Conservation (phyloP, 2,888 invertebrate genomes). For the Drosophila testacea region DNA sequence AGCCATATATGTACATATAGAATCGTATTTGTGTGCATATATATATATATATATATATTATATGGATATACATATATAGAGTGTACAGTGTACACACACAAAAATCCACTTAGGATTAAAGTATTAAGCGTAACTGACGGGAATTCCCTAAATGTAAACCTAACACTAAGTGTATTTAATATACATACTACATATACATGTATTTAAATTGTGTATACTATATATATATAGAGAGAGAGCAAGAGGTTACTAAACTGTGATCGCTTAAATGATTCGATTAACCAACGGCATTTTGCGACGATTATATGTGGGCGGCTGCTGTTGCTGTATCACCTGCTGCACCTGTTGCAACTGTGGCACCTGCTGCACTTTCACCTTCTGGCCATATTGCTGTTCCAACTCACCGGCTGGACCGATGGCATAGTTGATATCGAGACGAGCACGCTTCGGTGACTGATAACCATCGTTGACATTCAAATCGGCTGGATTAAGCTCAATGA, state of each 20-base stretch:
- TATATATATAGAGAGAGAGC: constrained; percentile 8
- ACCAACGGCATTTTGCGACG: constrained; percentile 88
- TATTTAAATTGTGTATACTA: constrained; percentile 12
- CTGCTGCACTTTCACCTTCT: constrained; percentile 74
- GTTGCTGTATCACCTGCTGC: constrained; percentile 56
- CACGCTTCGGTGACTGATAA: constrained; percentile 82
- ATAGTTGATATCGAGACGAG: constrained; percentile 84
- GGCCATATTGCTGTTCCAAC: constrained; percentile 79
- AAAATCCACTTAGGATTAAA: constrained; percentile 41
- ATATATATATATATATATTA: background rate
- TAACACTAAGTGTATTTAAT: constrained; percentile 54
- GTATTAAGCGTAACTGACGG: constrained; percentile 61
- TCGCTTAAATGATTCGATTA: constrained; percentile 85
- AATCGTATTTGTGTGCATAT: background rate
- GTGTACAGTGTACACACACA: constrained; percentile 41
- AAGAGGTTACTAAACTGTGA: background rate
- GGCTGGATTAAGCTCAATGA: constrained; percentile 86
- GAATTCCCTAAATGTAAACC: constrained; percentile 42
- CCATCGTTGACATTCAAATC: constrained; percentile 86
- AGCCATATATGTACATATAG: constrained; percentile 12
- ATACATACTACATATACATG: constrained; percentile 7
- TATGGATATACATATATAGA: background rate
- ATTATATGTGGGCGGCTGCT: constrained; percentile 85
- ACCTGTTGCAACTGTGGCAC: constrained; percentile 52
- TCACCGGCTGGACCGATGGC: constrained; percentile 86